phyloP scores from a whole-genome alignment of 2,113 vertebrate genomes.

The Parus major region DNA sequence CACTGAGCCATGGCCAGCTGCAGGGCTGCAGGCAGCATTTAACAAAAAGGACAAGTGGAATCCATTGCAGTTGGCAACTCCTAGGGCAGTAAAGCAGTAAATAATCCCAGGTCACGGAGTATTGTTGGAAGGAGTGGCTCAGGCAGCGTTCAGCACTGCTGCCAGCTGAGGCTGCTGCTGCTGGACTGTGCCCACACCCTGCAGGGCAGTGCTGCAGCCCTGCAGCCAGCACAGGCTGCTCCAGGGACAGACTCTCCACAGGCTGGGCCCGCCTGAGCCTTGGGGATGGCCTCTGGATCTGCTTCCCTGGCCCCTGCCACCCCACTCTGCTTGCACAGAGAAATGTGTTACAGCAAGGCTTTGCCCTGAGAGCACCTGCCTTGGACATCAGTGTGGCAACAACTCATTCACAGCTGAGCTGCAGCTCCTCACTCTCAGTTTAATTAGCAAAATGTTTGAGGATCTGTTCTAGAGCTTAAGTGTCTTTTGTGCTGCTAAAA shows the following conservation, averaged over 20 bases:
- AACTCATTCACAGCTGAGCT: background rate
- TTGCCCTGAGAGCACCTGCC: background rate
- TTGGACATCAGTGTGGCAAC: background rate
- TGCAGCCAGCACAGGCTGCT: background rate
- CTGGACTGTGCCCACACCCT: background rate
- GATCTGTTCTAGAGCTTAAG: background rate
- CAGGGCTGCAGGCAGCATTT: background rate
- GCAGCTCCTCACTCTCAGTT: background rate
- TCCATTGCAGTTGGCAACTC: background rate
- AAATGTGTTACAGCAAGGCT: background rate
- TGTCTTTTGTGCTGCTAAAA: background rate
- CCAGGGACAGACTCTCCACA: background rate
- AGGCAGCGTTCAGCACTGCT: background rate
- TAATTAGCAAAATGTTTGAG: background rate
- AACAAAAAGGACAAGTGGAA: background rate
- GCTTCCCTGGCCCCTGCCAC: fast-evolving
- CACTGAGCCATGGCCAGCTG: background rate
- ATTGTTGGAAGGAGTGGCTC: background rate
- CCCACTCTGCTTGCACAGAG: background rate
- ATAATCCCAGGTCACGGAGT: fast-evolving
- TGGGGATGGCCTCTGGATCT: background rate
- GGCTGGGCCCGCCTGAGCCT: background rate
- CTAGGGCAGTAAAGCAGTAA: background rate
- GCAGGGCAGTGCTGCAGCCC: background rate
- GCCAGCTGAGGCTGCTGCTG: background rate